These are phyloP conservation scores for Rutilus rutilus DNA, from an alignment of 2,113 vertebrate genomes.

Conservation along the genomic window DNA sequence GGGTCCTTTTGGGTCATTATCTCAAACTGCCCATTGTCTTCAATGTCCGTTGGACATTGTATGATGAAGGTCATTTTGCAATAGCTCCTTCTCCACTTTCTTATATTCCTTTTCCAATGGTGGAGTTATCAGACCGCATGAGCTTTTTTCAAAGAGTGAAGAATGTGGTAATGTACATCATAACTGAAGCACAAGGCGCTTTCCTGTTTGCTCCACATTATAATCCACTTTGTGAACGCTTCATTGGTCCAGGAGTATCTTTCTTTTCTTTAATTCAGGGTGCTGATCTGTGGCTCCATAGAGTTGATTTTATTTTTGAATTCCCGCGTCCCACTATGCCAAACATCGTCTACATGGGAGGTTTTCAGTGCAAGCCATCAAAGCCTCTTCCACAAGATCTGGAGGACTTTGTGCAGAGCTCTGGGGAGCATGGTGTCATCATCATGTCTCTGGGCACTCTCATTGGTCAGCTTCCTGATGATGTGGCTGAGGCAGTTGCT, in stretches of 20 bases:
- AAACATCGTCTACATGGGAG: constrained; percentile 52
- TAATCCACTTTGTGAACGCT: constrained; percentile 2
- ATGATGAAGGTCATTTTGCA: constrained; percentile 56
- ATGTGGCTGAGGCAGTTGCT: constrained; percentile 46
- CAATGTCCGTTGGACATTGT: constrained; percentile 58
- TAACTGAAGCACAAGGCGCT: constrained; percentile 8
- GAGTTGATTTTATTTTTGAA: constrained; percentile 54
- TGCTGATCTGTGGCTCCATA: constrained; percentile 54
- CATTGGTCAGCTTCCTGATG: constrained; percentile 48
- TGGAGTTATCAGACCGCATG: constrained; percentile 58
- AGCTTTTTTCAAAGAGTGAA: constrained; percentile 53
- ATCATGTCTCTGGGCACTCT: constrained; percentile 58
- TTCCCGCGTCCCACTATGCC: constrained; percentile 56
- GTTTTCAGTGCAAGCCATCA: constrained; percentile 53
- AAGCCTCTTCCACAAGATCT: constrained; percentile 54
- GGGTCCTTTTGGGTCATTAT: constrained; percentile 52
- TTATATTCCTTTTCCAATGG: constrained; percentile 56
- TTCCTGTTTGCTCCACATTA: not conserved
- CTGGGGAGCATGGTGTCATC: constrained; percentile 54
- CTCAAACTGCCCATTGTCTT: constrained; percentile 62
- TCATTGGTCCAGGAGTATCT: constrained; percentile 33
- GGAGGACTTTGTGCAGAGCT: constrained; percentile 58
- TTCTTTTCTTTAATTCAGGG: constrained; percentile 25
- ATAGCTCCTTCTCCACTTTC: constrained; percentile 62
- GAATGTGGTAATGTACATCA: constrained; percentile 48